A percentile compares a stretch with the other conserved stretches of the same genome.
Conservation (phyloP, 1,140 invertebrate species). For the Lepidurus apus region DNA sequence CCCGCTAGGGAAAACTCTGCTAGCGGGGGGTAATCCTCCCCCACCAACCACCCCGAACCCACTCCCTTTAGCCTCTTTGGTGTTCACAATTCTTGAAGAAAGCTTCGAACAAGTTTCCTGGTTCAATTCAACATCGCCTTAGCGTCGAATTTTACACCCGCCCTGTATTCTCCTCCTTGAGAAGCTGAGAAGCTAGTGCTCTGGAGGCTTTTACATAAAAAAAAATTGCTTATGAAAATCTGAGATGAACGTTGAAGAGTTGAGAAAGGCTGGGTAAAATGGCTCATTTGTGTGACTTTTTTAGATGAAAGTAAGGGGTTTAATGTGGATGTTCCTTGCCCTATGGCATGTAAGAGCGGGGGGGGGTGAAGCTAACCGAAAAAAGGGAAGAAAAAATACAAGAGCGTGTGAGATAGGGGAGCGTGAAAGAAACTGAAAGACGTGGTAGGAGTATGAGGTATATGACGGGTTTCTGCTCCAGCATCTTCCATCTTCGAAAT, state of each 20-base stretch:
- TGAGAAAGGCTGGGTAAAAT: not conserved
- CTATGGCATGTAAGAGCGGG: not conserved
- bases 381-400: not conserved
- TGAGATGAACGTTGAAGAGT: not conserved
- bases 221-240: no score
- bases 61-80: not conserved
- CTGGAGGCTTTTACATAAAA: not conserved
- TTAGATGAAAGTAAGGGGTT: not conserved
- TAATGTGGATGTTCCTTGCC: not conserved
- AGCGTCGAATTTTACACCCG: not conserved
- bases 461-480: not conserved
- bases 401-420: not conserved
- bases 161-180: no score
- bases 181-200: not conserved
- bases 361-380: not conserved
- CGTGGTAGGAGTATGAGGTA: conserved; percentile 10
- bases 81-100: not conserved
- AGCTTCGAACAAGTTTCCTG: not conserved
- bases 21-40: not conserved
- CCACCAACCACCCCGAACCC: not conserved
- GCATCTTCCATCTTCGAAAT: not conserved
- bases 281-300: not conserved
- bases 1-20: not conserved
- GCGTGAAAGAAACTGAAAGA: not conserved
- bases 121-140: not conserved